These are phyloP conservation scores for Leptestheria dahalacensis DNA, from an alignment of 1,140 invertebrate species.

Conservation along the genomic window DNA sequence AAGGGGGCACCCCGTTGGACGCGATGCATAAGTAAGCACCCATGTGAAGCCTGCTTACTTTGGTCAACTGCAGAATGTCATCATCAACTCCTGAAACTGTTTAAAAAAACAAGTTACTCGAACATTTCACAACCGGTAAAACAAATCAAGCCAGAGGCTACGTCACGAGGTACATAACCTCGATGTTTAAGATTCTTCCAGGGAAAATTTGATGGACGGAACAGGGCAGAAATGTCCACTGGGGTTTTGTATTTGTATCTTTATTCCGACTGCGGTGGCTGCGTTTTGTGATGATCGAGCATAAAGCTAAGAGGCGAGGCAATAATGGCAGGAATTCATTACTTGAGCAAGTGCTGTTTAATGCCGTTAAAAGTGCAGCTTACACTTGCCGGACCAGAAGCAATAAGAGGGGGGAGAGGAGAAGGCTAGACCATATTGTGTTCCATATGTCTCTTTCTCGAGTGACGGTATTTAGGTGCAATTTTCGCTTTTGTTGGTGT, in stretches of 20 bases:
- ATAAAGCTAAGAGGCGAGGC: no score
- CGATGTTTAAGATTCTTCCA: no score
- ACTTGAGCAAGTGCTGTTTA: no score
- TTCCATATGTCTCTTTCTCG: not conserved
- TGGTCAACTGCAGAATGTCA: conserved; percentile 54
- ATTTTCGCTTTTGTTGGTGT: not conserved
- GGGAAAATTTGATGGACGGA: no score
- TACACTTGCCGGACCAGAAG: not conserved
- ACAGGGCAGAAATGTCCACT: no score
- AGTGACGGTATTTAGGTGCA: not conserved
- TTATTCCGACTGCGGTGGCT: no score
- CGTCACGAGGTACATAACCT: no score
- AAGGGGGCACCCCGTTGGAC: conserved; percentile 69
- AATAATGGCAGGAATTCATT: no score
- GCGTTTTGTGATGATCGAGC: no score
- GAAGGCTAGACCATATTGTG: not conserved
- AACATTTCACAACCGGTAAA: not conserved
- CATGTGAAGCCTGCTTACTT: conserved; percentile 71
- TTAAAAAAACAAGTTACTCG: conserved; percentile 27
- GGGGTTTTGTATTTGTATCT: no score
- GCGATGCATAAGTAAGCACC: conserved; percentile 74
- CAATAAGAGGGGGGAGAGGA: not conserved
- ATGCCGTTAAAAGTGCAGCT: no score
- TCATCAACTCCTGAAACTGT: conserved; percentile 66
- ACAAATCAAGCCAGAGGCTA: not conserved